Base-by-base conservation (phyloP, 1,140 invertebrate species). In the Paraescarpia echinospica region DNA sequence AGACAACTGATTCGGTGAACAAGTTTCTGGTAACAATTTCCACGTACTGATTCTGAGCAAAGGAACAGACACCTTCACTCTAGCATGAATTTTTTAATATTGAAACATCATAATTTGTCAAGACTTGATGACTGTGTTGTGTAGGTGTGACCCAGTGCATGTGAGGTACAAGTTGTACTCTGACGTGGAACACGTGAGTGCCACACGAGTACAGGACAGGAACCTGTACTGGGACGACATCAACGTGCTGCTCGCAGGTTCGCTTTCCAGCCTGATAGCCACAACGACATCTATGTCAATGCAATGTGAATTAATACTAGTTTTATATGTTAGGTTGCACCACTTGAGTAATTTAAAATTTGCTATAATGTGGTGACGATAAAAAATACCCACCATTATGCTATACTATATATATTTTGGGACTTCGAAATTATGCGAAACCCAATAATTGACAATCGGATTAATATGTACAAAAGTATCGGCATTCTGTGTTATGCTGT, bases 161-260 rank as follows among this genome's bases (percentile, higher is more conserved):
- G 94, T 95, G 92, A 94, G 94, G 89, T 96, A 96, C 93, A 93
- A 95, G 48, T 95, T 96, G 93, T 95, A 95, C 90, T 94, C 95
- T 91, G 94, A 95, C 92, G 93, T 94, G 12, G 93, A 93, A 14
- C 94, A 96, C 92, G 90, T 92, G 89, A 96, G 94, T 91, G 88
- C 94, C 34, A 94, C 94, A 12, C 94, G 95, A 90, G 93, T 94
- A 34, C 95, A 96, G 93, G 94, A 89, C 31, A 93, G 92, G 35
- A 94, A 95, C 89, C 93, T 96, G 0, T 96, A 96, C 93, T 96
- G 94, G 94, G 94, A 96, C 93, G 96, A 96, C 93, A 94, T 94
- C 48, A 95, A 95, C 94, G 95, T 96, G 35, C 94, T 95, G 59
- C 93, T 96, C 14, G 93, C 95, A 51, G 95, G 96, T 95, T 8